Evolutionary conservation across 2,888 invertebrate species (phyloP).

Genomic region (Diaprepes abbreviatus): DNA sequence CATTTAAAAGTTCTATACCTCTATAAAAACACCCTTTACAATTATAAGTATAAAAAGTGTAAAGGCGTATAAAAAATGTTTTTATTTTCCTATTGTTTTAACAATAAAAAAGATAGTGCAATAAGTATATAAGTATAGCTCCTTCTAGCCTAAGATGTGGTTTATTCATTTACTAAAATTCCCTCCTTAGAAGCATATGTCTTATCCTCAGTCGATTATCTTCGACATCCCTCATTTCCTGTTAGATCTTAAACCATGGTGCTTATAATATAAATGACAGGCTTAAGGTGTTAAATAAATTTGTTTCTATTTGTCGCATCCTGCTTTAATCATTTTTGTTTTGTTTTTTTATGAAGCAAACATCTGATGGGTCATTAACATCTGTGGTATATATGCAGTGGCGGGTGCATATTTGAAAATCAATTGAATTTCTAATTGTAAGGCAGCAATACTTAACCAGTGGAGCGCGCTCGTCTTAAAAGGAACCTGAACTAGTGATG

Average conservation of each 20-base stretch:
- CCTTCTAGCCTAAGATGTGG: too few relatives aligned
- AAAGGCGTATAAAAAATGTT: too few relatives aligned
- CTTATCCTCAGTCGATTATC: slow-evolving; percentile 29
- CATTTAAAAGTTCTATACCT: too few relatives aligned
- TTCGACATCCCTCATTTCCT: slow-evolving; percentile 40
- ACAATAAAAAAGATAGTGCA: too few relatives aligned
- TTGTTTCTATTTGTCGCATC: slow-evolving; percentile 51
- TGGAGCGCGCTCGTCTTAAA: too few relatives aligned
- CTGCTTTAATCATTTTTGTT: slow-evolving; percentile 45
- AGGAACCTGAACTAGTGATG: too few relatives aligned
- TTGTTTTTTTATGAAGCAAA: slow-evolving; percentile 34
- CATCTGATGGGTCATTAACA: slow-evolving; percentile 40
- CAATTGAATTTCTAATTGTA: too few relatives aligned
- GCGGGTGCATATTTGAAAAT: background rate
- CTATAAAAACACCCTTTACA: too few relatives aligned
- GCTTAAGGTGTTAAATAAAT: slow-evolving; percentile 45
- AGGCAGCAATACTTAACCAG: too few relatives aligned
- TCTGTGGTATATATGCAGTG: slow-evolving; percentile 23
- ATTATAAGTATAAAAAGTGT: too few relatives aligned
- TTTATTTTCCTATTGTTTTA: too few relatives aligned
- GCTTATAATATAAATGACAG: slow-evolving; percentile 46
- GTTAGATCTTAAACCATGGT: slow-evolving; percentile 30
- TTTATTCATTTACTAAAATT: background rate
- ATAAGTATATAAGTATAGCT: too few relatives aligned
- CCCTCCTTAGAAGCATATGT: background rate